Conservation (phyloP, 2,888 invertebrate genomes). For the Melinaea menophilus region DNA sequence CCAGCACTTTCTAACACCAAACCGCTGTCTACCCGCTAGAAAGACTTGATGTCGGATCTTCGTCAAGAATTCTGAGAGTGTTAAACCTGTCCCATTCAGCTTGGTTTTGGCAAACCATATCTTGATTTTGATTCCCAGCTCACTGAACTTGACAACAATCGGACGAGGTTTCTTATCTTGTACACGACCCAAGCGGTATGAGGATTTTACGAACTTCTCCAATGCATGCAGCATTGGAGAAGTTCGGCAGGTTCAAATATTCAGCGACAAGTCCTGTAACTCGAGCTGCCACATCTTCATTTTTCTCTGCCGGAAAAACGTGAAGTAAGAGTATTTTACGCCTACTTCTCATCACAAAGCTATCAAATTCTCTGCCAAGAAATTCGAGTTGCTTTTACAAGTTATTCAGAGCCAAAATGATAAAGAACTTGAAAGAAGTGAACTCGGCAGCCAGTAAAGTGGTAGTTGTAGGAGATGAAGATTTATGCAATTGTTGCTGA, state of each 20-base stretch:
- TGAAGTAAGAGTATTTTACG: too few species aligned
- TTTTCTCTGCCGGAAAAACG: too few species aligned
- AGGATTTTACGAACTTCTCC: too few species aligned
- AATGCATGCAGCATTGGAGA: neutral
- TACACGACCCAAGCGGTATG: slow-evolving; percentile 4
- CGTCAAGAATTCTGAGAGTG: slow-evolving; percentile 13
- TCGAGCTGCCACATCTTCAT: neutral
- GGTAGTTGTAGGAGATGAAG: too few species aligned
- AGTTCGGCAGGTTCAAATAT: neutral
- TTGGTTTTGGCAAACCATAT: slow-evolving; percentile 12
- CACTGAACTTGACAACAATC: slow-evolving; percentile 8
- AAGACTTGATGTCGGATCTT: slow-evolving; percentile 9
- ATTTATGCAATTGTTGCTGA: too few species aligned
- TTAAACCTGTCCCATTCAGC: slow-evolving; percentile 6
- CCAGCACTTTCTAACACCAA: slow-evolving; percentile 11
- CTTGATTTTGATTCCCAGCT: neutral
- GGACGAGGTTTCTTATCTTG: slow-evolving; percentile 12
- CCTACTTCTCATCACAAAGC: too few species aligned
- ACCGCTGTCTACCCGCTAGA: slow-evolving; percentile 8
- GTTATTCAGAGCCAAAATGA: too few species aligned
- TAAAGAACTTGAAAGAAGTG: too few species aligned
- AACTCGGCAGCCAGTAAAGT: too few species aligned
- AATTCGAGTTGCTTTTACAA: too few species aligned
- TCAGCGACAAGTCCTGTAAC: slow-evolving; percentile 2
- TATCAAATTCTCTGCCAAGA: too few species aligned